Evolutionary conservation across 2,888 invertebrate genomes (phyloP).

Genomic region (Nipponacmea schrenckii): DNA sequence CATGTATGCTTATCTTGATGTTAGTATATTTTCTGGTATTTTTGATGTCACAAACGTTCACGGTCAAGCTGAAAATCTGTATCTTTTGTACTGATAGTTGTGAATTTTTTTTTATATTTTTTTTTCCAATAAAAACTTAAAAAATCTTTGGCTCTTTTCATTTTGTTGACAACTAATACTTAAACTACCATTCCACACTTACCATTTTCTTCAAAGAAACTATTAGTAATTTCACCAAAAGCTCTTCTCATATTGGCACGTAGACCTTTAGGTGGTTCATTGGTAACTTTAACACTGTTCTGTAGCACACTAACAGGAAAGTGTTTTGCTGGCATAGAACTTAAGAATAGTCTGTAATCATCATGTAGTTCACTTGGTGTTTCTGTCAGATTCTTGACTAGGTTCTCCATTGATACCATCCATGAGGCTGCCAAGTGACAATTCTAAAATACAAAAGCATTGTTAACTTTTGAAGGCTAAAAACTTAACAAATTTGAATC

Average conservation of each 20-base stretch:
- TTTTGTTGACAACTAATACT: too few species aligned
- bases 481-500: neutral
- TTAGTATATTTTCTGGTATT: too few species aligned
- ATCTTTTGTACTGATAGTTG: too few species aligned
- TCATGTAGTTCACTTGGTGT: slow-evolving; percentile 64
- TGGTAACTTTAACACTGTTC: slow-evolving; percentile 70
- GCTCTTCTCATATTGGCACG: slow-evolving; percentile 83
- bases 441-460: slow-evolving; percentile 56
- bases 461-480: neutral
- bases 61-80: too few species aligned
- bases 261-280: slow-evolving; percentile 69
- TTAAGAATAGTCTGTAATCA: slow-evolving; percentile 67
- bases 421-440: slow-evolving; percentile 69
- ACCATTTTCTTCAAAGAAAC: slow-evolving; percentile 86
- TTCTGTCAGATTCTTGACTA: slow-evolving; percentile 65
- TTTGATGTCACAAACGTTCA: too few species aligned
- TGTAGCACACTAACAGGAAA: slow-evolving; percentile 69
- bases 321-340: slow-evolving; percentile 67
- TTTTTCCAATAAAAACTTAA: too few species aligned
- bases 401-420: slow-evolving; percentile 68
- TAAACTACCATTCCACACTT: slow-evolving; percentile 44
- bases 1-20: too few species aligned
- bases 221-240: slow-evolving; percentile 83
- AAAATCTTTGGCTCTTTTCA: too few species aligned
- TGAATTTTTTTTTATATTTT: too few species aligned